Base-by-base conservation (phyloP, 2,888 invertebrate genomes). In the Lasioglossum vierecki region DNA sequence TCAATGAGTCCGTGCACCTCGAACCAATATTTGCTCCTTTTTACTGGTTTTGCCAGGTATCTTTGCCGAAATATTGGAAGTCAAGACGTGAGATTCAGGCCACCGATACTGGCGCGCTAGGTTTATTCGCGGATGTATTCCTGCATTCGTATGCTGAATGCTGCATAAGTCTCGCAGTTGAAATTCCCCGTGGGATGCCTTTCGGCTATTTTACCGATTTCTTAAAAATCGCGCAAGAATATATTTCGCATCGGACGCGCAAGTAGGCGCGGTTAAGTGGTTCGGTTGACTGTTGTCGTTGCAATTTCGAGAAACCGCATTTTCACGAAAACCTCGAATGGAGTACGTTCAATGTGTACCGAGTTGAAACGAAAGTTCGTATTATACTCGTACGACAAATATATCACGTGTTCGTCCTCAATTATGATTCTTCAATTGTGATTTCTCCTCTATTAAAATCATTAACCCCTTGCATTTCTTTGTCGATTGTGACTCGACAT, bases 11-110 rank as follows among this genome's bases (percentile, higher is more conserved):
- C 76, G 60, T 75, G 77, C 71, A 86, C 26, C 66, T 73, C 76
- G 60, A 70, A 53, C 63, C 73, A 79, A 82, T 85, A 83, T 78
- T 83, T 78, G 77, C 78, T 46, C 53, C 26, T 78, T 75, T 83
- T 86, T 68, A 68, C 74, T 35, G 70, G 26, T 66, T 9, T 57
- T 8, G 82, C 35, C 77, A 80, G 75, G 75, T 76, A 81, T 82
- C 86, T 66, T 85, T 72, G 66, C 57, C 79, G 75, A 85, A 83
- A 86, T 86, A 86, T 86, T 83, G 86, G 77, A 86, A 86, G 86
- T 74, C 63, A 5, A 63, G 41, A 85, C 76, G 85, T 44, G 77
- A 74, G 86, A 85, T 82, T 74, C 63, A 46, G 49, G 49, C 44
- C 66, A 44, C 46, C 76, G 86, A 85, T 86, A 82, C n/a, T 74